Evolutionary conservation across 2,797 vertebrate species (phyloP), one percentile per base, ranked within the genome.

Genomic region (Megaceryle alcyon): DNA sequence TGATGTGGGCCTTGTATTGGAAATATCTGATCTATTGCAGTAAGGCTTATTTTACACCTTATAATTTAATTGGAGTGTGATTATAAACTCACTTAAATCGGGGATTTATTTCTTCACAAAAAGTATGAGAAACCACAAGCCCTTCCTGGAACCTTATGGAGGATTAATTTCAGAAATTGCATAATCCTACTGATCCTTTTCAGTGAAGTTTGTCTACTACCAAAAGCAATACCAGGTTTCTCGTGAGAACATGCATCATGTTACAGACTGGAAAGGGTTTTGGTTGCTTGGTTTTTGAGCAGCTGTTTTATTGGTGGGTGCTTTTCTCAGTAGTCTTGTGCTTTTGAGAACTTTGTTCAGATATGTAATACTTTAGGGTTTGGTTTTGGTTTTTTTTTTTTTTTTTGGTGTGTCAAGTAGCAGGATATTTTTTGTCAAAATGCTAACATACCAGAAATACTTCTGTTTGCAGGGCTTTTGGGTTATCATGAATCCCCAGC

Each of bases 381-480:
- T 41, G 39, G n/a, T n/a, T n/a, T n/a, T n/a, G n/a, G n/a, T n/a
- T 35, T 35, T 35, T 35, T 35, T 35, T 2, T 25, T 41, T 71
- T 41, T 33, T 56, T 26, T 43, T 75, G 41, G 33, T 51, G 8
- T 51, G 61, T 56, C 18, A 65, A 46, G 15, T 26, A 63, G 39
- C n/a, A 43, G 20, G 41, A 44, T 21, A 10, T 41, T 60, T 85
- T n/a, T 31, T 2, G 17, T 51, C 28, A 57, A 57, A 71, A 65
- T 19, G 14, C 20, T 68, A 13, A 21, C 3, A 0, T 71, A 10
- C 7, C 10, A 25, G 26, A 61, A 20, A 1, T 37, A 14, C 9
- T 63, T 56, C 4, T 68, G 10, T 31, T 86, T 88, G 20, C 66
- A 51, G 17, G 13, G 12, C 11, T 85, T 85, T 21, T 39, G 15